Evolutionary conservation across 1,140 invertebrate genomes (phyloP), one percentile per base, ranked within the genome.

Genomic region (Drosophila mauritiana): DNA sequence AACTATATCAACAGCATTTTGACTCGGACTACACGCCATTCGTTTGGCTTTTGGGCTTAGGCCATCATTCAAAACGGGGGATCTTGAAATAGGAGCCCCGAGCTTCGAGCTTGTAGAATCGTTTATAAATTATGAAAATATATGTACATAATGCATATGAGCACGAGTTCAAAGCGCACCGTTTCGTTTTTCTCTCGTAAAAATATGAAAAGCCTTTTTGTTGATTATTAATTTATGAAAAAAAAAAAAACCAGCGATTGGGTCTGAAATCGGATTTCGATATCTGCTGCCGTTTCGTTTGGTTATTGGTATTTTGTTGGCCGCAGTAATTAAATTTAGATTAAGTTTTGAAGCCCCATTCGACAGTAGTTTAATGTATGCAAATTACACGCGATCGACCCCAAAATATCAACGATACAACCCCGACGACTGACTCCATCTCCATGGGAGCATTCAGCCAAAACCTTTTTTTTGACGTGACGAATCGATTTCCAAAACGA

Each of bases 281-380:
- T 79, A 20, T 46, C 20, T 34, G 53, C 63, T 62, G 70, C 79
- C 64, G 57, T 78, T 73, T 77, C 55, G 54, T 56, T 64, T 54
- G 20, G 52, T 55, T 39, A 59, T 61, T 52, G 62, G 77, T 65
- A 70, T 69, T 76, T 58, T 73, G 64, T 79, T 88, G 70, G 75
- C 80, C 74, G 88, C 80, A 83, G 89, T 88, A 88, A 88, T 88
- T 88, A 88, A 88, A 89, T 88, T 88, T 88, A 88, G 83, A 88
- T 88, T 88, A 88, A 80, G 81, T 77, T 69, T 75, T 63, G 57
- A 57, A 80, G 64, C 57, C 80, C 51, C 68, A 64, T 68, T 73
- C 63, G 62, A 88, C 83, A 88, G 83, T 88, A 88, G 83, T 85
- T 88, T 88, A 88, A 88, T 89, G 63, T 89, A 88, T 88, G 83